Evolutionary conservation across 92 coral and sea anemone genomes (phyloP).

Genomic region (Epizoanthus scotinus): DNA sequence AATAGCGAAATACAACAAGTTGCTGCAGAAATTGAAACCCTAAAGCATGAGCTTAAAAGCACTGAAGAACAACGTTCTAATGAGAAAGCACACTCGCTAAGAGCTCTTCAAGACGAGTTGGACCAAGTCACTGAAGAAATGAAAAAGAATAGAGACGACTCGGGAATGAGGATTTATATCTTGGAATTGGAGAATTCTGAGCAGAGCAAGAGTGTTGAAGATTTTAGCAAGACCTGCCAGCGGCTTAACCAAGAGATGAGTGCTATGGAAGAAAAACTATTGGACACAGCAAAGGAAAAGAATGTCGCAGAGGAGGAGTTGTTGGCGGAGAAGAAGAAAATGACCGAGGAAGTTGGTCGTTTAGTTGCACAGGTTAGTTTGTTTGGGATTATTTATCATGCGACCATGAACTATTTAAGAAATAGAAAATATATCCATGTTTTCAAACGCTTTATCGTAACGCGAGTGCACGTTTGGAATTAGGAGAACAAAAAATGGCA

Average conservation of each 20-base stretch:
- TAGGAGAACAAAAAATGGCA: too few relatives aligned
- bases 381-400: too few relatives aligned
- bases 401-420: too few relatives aligned
- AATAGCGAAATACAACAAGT: constrained; percentile 3
- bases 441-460: too few relatives aligned
- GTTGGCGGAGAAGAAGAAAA: constrained; percentile 18
- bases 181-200: constrained; percentile 24
- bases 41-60: constrained; percentile 27
- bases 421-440: too few relatives aligned
- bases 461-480: too few relatives aligned
- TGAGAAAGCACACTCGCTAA: constrained; percentile 28
- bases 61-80: constrained; percentile 13
- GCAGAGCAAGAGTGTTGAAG: constrained; percentile 42
- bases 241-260: constrained; percentile 49
- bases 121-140: constrained; percentile 40
- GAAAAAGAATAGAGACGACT: constrained; percentile 33
- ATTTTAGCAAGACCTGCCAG: constrained; percentile 49
- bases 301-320: constrained; percentile 51
- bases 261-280: constrained; percentile 53
- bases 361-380: constrained; percentile 19
- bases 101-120: constrained; percentile 20
- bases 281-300: constrained; percentile 47
- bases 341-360: constrained; percentile 18
- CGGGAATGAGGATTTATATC: not conserved
- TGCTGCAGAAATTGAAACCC: constrained; percentile 22